A percentile compares a stretch with the other conserved stretches of the same genome.
Evolutionary conservation across 2,113 vertebrate species (phyloP).

Genomic region (Ailurus styani): DNA sequence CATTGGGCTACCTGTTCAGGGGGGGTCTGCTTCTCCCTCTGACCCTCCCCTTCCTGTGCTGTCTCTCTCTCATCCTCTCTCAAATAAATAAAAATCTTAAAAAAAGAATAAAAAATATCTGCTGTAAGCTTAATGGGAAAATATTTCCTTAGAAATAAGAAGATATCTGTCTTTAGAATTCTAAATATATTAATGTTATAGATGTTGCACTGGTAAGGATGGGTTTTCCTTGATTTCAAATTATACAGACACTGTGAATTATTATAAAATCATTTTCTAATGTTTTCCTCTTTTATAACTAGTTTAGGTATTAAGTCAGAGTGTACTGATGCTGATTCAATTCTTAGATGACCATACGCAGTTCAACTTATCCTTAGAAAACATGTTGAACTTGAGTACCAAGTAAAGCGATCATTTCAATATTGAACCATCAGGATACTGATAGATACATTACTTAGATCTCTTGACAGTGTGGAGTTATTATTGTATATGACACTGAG

Average conservation of each 20-base stretch:
- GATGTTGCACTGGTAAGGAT: neutral
- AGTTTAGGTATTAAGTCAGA: neutral
- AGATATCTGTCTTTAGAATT: neutral
- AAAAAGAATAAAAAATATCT: neutral
- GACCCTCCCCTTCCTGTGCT: no score
- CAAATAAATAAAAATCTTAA: no score
- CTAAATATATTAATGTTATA: neutral
- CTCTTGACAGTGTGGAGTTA: neutral
- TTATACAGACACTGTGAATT: neutral
- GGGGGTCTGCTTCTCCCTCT: no score
- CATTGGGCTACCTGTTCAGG: no score
- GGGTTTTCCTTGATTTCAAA: neutral
- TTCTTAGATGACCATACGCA: neutral
- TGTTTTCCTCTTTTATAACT: neutral
- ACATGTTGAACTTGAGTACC: neutral
- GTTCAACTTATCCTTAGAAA: neutral
- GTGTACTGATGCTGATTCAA: accelerated
- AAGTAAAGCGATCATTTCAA: neutral
- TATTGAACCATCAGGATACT: neutral
- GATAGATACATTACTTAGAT: neutral
- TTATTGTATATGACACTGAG: neutral
- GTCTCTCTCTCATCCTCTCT: no score
- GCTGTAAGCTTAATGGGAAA: neutral
- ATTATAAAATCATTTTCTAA: neutral
- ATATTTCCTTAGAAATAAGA: neutral